These are phyloP conservation scores for Drosophila athabasca DNA, from an alignment of 1,140 invertebrate species.

Conservation along the genomic window DNA sequence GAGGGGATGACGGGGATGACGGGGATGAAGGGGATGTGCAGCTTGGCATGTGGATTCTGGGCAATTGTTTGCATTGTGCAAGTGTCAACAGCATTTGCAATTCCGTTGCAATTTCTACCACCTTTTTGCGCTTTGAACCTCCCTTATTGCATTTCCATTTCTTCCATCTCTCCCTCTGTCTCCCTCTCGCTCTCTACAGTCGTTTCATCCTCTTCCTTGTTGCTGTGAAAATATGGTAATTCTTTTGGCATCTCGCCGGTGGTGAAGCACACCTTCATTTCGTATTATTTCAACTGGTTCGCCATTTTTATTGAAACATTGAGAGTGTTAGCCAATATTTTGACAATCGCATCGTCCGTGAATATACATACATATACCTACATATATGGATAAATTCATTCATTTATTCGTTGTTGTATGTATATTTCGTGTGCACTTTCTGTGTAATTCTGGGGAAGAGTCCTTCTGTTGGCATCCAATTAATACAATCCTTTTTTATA, in stretches of 20 bases:
- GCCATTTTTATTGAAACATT: conserved; percentile 19
- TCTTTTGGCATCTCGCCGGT: conserved; percentile 34
- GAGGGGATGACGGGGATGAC: too few relatives aligned
- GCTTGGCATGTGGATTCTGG: conserved; percentile 42
- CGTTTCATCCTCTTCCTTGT: background rate
- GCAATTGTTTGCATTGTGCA: conserved; percentile 79
- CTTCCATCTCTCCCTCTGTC: background rate
- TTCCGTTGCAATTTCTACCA: conserved; percentile 77
- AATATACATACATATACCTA: conserved; percentile 23
- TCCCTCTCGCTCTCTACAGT: too few relatives aligned
- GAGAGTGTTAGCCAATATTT: conserved; percentile 55
- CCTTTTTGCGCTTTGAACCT: conserved; percentile 52
- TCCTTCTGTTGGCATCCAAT: conserved; percentile 35
- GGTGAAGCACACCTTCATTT: conserved; percentile 10
- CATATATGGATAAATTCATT: background rate
- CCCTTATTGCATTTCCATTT: conserved; percentile 22
- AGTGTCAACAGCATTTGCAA: conserved; percentile 82
- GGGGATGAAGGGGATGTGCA: background rate
- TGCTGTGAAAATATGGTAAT: conserved; percentile 64
- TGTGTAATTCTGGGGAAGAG: conserved; percentile 33
- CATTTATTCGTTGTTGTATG: background rate
- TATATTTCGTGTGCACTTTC: conserved; percentile 9
- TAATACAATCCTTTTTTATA: conserved; percentile 28
- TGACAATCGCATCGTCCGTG: conserved; percentile 35
- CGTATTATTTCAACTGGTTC: conserved; percentile 48